These are phyloP conservation scores for Alfaro cultratus DNA, from an alignment of 2,797 vertebrate genomes.

Conservation along the genomic window DNA sequence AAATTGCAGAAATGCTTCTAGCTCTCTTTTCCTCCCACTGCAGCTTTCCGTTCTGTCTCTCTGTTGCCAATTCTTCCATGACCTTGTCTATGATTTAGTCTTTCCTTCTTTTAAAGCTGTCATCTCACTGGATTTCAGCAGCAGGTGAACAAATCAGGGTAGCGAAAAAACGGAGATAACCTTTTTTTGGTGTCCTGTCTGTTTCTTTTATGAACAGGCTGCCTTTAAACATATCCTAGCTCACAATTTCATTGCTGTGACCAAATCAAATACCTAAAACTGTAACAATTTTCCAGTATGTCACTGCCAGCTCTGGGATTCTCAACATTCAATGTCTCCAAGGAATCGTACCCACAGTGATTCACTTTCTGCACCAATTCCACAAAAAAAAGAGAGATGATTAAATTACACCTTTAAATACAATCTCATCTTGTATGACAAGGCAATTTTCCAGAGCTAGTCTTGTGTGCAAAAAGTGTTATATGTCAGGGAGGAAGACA, in stretches of 20 bases:
- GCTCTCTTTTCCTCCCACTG: conserved; percentile 22
- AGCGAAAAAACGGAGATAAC: conserved; percentile 47
- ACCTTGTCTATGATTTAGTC: conserved; percentile 43
- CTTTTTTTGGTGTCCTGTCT: neutral
- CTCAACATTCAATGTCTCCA: conserved; percentile 39
- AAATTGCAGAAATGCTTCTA: conserved; percentile 46
- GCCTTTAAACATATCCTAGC: conserved; percentile 37
- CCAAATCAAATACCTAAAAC: conserved; percentile 55
- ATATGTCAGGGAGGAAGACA: conserved; percentile 20
- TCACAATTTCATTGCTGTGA: conserved; percentile 45
- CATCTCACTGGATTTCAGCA: conserved; percentile 53
- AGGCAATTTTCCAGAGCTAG: conserved; percentile 51
- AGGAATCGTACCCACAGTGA: conserved; percentile 34
- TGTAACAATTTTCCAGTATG: conserved; percentile 49
- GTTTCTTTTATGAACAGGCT: neutral
- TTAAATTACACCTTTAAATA: conserved; percentile 72
- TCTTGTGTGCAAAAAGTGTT: conserved; percentile 30
- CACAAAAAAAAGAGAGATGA: conserved; percentile 28
- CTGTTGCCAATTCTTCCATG: conserved; percentile 45
- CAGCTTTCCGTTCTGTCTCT: conserved; percentile 7
- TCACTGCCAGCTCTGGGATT: conserved; percentile 44
- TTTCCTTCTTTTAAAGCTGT: conserved; percentile 38
- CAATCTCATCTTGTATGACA: conserved; percentile 64
- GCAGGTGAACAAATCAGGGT: conserved; percentile 50
- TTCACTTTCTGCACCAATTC: conserved; percentile 43